Conservation (phyloP, 2,113 vertebrate genomes). For the Zingel zingel region DNA sequence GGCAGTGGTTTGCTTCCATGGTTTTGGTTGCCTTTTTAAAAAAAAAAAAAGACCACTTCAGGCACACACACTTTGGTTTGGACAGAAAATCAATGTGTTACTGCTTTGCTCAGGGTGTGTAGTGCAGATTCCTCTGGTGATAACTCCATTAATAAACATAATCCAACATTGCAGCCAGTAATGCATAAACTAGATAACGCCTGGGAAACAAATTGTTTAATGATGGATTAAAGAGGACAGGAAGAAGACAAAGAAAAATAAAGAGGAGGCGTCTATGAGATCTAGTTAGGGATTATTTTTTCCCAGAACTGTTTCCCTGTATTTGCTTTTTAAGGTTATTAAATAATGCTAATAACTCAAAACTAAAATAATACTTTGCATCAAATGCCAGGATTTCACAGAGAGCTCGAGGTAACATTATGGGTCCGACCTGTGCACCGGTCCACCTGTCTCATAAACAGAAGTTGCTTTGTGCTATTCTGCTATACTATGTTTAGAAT, state of each 20-base stretch:
- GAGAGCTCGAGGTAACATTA: neutral
- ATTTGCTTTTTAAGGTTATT: neutral
- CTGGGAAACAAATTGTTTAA: conserved; percentile 40
- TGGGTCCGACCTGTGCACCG: neutral
- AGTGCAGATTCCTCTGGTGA: conserved; percentile 50
- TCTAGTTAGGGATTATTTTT: conserved; percentile 11
- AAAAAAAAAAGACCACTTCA: conserved; percentile 2
- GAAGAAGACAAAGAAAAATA: neutral
- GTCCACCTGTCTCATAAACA: neutral
- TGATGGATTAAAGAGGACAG: conserved; percentile 32
- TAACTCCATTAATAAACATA: conserved; percentile 64
- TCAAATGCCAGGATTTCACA: neutral
- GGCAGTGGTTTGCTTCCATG: conserved; percentile 50
- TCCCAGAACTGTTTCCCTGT: neutral
- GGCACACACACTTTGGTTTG: conserved; percentile 8
- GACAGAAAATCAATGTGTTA: conserved; percentile 52
- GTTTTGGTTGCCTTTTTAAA: neutral
- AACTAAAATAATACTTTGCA: neutral
- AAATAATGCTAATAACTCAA: neutral
- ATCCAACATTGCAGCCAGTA: conserved; percentile 33
- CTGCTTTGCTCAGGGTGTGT: conserved; percentile 28
- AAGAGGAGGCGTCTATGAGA: neutral
- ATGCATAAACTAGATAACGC: conserved; percentile 34
- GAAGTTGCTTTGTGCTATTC: neutral
- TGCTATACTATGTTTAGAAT: neutral